Percentiles rank a stretch among this genome's conserved stretches.
phyloP scores from a whole-genome alignment of 2,113 vertebrate species.

The Ictalurus furcatus region DNA sequence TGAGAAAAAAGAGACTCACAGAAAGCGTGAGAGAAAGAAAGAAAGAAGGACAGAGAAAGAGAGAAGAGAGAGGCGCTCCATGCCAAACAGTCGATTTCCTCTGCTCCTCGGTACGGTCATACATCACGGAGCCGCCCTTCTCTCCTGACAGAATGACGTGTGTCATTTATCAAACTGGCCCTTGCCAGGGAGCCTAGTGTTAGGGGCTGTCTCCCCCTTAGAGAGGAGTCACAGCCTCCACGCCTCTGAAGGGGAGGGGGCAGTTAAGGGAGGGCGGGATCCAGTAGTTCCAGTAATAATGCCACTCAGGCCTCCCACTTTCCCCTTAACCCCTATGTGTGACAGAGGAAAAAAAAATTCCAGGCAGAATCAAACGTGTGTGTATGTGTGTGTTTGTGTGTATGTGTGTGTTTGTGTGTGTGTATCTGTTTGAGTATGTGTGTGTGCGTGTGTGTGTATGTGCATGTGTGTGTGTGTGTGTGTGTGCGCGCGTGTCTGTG shows the following conservation, averaged over 20 bases:
- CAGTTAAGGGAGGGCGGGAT: constrained; percentile 24
- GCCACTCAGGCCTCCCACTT: constrained; percentile 43
- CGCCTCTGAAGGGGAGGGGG: constrained; percentile 51
- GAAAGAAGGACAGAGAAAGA: constrained; percentile 34
- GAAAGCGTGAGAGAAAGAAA: not conserved
- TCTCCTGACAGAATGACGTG: constrained; percentile 95
- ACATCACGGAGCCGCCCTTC: constrained; percentile 98
- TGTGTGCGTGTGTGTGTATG: constrained; percentile 23
- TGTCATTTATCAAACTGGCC: constrained; percentile 98
- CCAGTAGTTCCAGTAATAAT: constrained; percentile 51
- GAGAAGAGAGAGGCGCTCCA: constrained; percentile 68
- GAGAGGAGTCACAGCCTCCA: constrained; percentile 58
- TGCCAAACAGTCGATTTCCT: constrained; percentile 99
- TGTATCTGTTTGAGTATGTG: not conserved
- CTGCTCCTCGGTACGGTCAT: constrained; percentile 89
- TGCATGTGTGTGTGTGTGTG: constrained; percentile 25
- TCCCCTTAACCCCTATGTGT: constrained; percentile 46
- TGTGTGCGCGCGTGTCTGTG: not conserved
- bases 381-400: constrained; percentile 15
- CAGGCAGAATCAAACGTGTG: constrained; percentile 21
- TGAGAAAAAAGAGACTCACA: constrained; percentile 14
- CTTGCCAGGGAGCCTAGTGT: constrained; percentile 77
- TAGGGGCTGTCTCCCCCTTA: constrained; percentile 65
- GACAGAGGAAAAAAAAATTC: constrained; percentile 35
- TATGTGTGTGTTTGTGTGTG: constrained; percentile 45